Base-by-base conservation (phyloP, 2,888 invertebrate genomes). In the Andrena camellia region DNA sequence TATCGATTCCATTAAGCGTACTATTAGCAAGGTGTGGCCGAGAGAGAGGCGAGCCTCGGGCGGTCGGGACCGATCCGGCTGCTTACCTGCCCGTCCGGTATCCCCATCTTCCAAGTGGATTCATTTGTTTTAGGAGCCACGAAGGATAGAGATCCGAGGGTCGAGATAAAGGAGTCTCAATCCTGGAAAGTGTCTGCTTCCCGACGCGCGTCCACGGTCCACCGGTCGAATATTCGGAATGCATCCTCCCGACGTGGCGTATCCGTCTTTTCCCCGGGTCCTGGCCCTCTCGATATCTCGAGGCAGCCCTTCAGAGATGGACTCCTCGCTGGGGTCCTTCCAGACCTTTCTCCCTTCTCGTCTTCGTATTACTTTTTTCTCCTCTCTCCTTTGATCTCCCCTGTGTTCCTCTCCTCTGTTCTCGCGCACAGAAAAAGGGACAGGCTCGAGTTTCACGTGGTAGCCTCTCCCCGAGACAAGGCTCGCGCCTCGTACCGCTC, bases 1-100 rank as follows among this genome's bases (percentile, higher is more conserved):
- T 90, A 91, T 91, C 91, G 92, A 91, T 90, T 90, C 91, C 92
- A 91, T 91, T 91, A 91, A 88, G 81, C 57, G 57, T 83, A 86
- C 90, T 90, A 92, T 92, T 91, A 91, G 88, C 86, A 52, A 84
- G 77, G 67, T 54, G 81, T 59, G 66, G 42, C 50, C 26, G 31
- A 42, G 54, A 10, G 54, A 10, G 17, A 42, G 23, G 42, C 31
- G 50, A 52, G 59, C 50, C 26, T 33, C 63, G 63, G 48, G 13
- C 42, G 54, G 52, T 31, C 42, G 13, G 26, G 3, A 6, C 35
- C 17, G 69, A n/a, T 71, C 60, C 60, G n/a, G 80, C 81, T 81
- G 66, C 68, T 75, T 84, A 83, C 84, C 81, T 84, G 81, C 42
- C 48, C 81, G 48, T 33, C 67, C 79, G 80, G 75, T 42, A 42